Conservation (phyloP, 2,113 vertebrate species). For the Craseonycteris thonglongyai region DNA sequence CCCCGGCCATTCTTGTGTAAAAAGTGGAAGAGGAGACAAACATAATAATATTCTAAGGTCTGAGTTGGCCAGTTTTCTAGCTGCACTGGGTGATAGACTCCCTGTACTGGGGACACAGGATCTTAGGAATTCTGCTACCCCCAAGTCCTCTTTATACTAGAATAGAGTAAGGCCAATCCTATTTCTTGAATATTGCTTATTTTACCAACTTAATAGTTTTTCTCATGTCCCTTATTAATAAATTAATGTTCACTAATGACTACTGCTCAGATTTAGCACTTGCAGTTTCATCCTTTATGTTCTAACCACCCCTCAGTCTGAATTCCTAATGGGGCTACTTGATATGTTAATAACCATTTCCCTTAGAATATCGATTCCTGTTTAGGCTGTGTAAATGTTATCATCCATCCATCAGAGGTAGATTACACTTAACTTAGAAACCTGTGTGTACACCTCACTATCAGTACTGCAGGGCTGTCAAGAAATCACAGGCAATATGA, state of each 20-base stretch:
- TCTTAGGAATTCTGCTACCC: not conserved
- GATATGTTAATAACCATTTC: not conserved
- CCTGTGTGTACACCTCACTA: not conserved
- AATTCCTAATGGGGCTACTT: not conserved
- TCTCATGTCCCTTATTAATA: not conserved
- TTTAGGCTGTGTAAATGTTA: not conserved
- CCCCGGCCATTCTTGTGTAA: not conserved
- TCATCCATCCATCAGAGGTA: not conserved
- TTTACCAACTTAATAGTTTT: not conserved
- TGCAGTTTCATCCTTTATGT: not conserved
- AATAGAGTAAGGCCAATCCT: not conserved
- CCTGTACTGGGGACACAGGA: not conserved
- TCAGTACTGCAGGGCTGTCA: not conserved
- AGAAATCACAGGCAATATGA: not conserved
- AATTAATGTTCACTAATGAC: not conserved
- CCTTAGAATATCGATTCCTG: not conserved
- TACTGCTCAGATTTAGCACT: not conserved
- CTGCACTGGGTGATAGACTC: not conserved
- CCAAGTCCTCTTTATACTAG: not conserved
- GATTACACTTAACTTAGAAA: not conserved
- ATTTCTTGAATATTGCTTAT: not conserved
- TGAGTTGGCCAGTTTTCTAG: not conserved
- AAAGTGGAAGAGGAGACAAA: not conserved
- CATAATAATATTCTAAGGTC: not conserved
- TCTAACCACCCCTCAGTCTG: not conserved